These are phyloP conservation scores for Acleris sparsana DNA, from an alignment of 2,888 invertebrate species.

Conservation along the genomic window DNA sequence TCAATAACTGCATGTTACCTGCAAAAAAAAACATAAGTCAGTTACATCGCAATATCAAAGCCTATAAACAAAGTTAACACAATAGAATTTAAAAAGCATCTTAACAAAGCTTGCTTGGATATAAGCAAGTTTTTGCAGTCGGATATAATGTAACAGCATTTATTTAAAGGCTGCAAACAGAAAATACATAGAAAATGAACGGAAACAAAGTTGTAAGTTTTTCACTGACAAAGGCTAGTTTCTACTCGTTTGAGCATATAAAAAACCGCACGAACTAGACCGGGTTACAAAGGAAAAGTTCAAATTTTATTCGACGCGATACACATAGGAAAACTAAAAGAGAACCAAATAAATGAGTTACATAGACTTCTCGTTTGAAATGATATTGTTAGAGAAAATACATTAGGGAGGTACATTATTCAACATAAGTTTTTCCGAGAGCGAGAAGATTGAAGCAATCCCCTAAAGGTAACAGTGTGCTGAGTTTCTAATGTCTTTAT, in stretches of 20 bases:
- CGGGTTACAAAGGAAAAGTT: conserved; percentile 15
- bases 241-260: conserved; percentile 13
- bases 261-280: conserved; percentile 11
- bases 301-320: conserved; percentile 3
- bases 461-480: too few species aligned
- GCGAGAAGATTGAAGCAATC: too few species aligned
- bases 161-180: conserved; percentile 5
- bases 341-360: not conserved
- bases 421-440: too few species aligned
- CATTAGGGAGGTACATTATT: too few species aligned
- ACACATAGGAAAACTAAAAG: conserved; percentile 4
- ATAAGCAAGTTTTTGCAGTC: not conserved
- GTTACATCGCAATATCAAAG: too few species aligned
- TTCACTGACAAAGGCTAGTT: conserved; percentile 20
- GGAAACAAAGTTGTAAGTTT: conserved; percentile 13
- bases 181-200: conserved; percentile 8
- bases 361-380: not conserved
- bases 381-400: not conserved
- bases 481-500: too few species aligned
- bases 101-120: too few species aligned
- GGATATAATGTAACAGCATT: not conserved
- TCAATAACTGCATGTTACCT: too few species aligned
- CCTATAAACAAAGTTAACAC: too few species aligned
- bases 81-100: too few species aligned
- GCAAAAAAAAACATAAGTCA: too few species aligned